Conservation (phyloP, 2,888 invertebrate genomes). For the Drosophila peninsularis region DNA sequence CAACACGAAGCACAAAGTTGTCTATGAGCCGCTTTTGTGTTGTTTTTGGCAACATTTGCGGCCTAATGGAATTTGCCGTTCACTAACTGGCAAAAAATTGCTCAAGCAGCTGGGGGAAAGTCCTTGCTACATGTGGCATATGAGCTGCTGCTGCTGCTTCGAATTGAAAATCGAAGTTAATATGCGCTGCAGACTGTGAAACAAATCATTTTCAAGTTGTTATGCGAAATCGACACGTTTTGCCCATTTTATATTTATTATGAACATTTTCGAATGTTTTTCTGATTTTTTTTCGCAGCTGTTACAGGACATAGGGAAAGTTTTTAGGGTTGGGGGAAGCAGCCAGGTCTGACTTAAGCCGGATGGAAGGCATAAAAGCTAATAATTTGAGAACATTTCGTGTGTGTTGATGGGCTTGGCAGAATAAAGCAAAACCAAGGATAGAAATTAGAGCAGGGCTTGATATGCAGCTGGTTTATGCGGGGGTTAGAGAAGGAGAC, state of each 20-base stretch:
- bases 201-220: conserved; percentile 83
- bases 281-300: conserved; percentile 56
- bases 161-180: conserved; percentile 81
- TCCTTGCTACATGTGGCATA: conserved; percentile 41
- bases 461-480: background rate
- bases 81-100: conserved; percentile 65
- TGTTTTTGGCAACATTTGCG: conserved; percentile 67
- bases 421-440: background rate
- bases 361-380: conserved; percentile 54
- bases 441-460: background rate
- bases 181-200: conserved; percentile 79
- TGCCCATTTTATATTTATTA: conserved; percentile 83
- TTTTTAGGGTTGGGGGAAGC: conserved; percentile 4
- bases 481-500: background rate
- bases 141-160: conserved; percentile 41
- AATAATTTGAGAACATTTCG: conserved; percentile 78
- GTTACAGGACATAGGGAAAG: conserved; percentile 47
- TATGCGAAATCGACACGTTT: conserved; percentile 83
- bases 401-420: conserved; percentile 28
- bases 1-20: conserved; percentile 44
- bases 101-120: conserved; percentile 38
- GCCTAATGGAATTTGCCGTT: conserved; percentile 73
- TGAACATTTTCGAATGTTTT: conserved; percentile 55
- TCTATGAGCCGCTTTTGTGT: conserved; percentile 36
- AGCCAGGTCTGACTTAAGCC: background rate